Percentiles rank a stretch among this genome's conserved stretches.
Conservation (phyloP, 2,888 invertebrate species). For the Acholoe squamosa region DNA sequence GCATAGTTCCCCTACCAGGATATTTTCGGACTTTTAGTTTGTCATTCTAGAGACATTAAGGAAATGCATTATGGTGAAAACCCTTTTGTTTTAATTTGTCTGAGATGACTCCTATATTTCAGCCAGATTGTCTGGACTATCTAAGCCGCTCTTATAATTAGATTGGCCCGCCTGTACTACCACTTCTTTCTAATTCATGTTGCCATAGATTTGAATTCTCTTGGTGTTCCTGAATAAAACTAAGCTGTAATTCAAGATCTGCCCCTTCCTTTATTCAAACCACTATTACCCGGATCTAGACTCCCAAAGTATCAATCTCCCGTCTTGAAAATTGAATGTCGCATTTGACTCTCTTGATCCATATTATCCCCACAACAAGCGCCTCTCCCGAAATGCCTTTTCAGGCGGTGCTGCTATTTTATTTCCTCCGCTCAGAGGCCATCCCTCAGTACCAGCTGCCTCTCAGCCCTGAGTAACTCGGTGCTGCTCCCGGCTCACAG, state of each 20-base stretch:
- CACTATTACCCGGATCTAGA: background rate
- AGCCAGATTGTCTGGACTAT: background rate
- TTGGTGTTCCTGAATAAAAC: background rate
- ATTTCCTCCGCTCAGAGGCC: background rate
- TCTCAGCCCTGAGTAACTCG: background rate
- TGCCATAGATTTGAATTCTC: background rate
- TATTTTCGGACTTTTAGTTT: no score
- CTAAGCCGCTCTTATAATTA: background rate
- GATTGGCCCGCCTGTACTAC: background rate
- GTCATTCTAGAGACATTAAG: no score
- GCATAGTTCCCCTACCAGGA: no score
- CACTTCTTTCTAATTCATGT: background rate
- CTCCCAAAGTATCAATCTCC: background rate
- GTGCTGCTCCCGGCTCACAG: background rate
- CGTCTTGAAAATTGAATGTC: slow-evolving; percentile 32
- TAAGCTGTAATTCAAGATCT: background rate
- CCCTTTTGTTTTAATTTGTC: no score
- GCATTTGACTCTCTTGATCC: background rate
- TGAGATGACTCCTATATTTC: no score
- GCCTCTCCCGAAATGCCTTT: background rate
- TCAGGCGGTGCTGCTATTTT: background rate
- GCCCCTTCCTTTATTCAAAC: background rate
- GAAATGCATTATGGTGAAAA: no score
- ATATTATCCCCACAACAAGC: background rate
- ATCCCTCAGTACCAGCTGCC: background rate